These are phyloP conservation scores for Microplitis demolitor DNA, from an alignment of 1,140 invertebrate genomes.

Conservation along the genomic window DNA sequence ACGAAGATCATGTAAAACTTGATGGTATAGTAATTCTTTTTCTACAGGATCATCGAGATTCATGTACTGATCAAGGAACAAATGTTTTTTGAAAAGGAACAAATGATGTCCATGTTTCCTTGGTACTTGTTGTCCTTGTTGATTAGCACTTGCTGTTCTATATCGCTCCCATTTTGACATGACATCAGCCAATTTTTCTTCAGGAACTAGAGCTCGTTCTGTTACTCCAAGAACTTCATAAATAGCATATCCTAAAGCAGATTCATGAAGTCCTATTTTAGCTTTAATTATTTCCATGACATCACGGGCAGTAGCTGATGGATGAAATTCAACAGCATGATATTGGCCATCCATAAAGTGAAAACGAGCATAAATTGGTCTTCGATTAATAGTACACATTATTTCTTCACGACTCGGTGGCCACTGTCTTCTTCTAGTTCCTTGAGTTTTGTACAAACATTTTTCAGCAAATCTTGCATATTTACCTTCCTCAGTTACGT, in stretches of 20 bases:
- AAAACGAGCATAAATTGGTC: slow-evolving; percentile 89
- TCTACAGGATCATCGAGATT: slow-evolving; percentile 87
- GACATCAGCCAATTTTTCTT: slow-evolving; percentile 92
- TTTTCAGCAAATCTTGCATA: slow-evolving; percentile 93
- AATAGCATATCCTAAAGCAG: slow-evolving; percentile 80
- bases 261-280: slow-evolving; percentile 87
- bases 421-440: slow-evolving; percentile 84
- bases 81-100: slow-evolving; percentile 89
- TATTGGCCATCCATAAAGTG: slow-evolving; percentile 95
- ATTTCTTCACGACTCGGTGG: slow-evolving; percentile 94
- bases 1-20: slow-evolving; percentile 87
- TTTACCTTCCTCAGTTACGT: slow-evolving; percentile 91
- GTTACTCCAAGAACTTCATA: slow-evolving; percentile 82
- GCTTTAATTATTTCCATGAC: slow-evolving; percentile 87
- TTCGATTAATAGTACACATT: slow-evolving; percentile 86
- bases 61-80: slow-evolving; percentile 86
- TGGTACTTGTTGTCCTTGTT: slow-evolving; percentile 50
- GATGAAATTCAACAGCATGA: slow-evolving; percentile 93
- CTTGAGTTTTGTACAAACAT: slow-evolving; percentile 84
- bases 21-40: slow-evolving; percentile 95
- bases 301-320: slow-evolving; percentile 89
- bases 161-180: slow-evolving; percentile 95
- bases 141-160: slow-evolving; percentile 65
- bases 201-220: slow-evolving; percentile 80
- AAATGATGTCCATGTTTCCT: slow-evolving; percentile 67